Evolutionary conservation across 2,113 vertebrate species (phyloP).

Genomic region (Puntigrus tetrazona): DNA sequence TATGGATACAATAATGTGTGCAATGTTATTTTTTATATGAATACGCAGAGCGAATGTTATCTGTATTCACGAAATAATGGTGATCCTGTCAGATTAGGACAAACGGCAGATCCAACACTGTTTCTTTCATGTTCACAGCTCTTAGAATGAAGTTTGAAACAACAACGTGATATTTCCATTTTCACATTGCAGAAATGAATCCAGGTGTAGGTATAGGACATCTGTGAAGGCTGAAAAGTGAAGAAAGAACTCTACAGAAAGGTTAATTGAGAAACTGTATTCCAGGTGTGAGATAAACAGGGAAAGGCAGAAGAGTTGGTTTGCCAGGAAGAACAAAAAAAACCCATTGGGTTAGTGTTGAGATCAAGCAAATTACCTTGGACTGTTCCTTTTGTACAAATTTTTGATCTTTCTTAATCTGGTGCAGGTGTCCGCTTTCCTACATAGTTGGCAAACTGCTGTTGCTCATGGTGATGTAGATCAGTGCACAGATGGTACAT

Average conservation of each 20-base stretch:
- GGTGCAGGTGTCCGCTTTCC: not conserved
- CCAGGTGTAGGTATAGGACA: not conserved
- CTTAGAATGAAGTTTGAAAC: not conserved
- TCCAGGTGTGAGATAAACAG: not conserved
- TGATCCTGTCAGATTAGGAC: not conserved
- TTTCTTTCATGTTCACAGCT: not conserved
- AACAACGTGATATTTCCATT: conserved; percentile 2
- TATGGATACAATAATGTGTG: too few relatives aligned
- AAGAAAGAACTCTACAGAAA: not conserved
- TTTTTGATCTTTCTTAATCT: not conserved
- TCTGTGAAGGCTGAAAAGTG: not conserved
- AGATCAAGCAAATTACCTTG: not conserved
- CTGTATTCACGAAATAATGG: not conserved
- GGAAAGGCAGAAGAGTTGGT: not conserved
- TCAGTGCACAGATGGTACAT: conserved; percentile 1
- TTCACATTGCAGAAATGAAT: not conserved
- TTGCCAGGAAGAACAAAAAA: not conserved
- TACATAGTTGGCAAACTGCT: not conserved
- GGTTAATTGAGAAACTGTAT: not conserved
- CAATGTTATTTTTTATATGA: too few relatives aligned
- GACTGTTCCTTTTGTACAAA: not conserved
- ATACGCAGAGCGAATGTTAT: too few relatives aligned
- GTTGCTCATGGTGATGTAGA: not conserved
- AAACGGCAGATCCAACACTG: not conserved
- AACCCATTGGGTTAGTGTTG: not conserved